phyloP scores from a whole-genome alignment of 2,113 vertebrate genomes.

The Micromys minutus region DNA sequence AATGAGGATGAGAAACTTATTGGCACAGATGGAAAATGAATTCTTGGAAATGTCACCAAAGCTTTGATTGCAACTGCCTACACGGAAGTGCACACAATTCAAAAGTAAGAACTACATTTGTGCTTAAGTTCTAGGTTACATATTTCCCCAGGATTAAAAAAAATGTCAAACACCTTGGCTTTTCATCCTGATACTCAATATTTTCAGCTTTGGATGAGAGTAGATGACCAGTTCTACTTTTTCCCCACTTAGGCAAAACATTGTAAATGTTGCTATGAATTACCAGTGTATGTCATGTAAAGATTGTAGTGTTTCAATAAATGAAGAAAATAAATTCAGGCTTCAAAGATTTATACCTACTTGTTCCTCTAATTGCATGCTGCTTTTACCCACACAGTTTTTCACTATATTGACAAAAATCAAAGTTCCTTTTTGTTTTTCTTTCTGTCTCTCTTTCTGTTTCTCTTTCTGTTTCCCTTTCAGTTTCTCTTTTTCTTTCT shows the following conservation, averaged over 20 bases:
- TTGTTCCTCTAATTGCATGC: not conserved
- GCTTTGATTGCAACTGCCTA: conserved; percentile 2
- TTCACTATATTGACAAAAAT: not conserved
- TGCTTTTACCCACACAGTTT: conserved; percentile 2
- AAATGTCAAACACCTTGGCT: not conserved
- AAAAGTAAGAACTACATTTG: not conserved
- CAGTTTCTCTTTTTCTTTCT: no score
- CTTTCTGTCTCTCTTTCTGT: no score
- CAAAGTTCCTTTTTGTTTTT: no score
- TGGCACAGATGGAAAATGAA: conserved; percentile 55
- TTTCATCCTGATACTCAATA: not conserved
- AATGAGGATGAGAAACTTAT: conserved; percentile 52
- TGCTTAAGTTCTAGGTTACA: not conserved
- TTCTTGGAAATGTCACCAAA: conserved; percentile 62
- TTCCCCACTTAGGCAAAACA: conserved; percentile 12
- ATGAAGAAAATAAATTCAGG: conserved; percentile 57
- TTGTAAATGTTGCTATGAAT: conserved; percentile 1
- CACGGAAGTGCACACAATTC: not conserved
- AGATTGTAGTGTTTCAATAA: conserved; percentile 39
- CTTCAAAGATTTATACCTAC: conserved; percentile 31
- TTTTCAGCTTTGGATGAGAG: not conserved
- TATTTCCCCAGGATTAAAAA: conserved; percentile 10
- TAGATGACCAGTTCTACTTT: not conserved
- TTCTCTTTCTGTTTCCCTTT: no score
- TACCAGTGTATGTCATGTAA: not conserved